Base-by-base conservation (phyloP, 1,140 invertebrate species). In the Procambarus virginalis region DNA sequence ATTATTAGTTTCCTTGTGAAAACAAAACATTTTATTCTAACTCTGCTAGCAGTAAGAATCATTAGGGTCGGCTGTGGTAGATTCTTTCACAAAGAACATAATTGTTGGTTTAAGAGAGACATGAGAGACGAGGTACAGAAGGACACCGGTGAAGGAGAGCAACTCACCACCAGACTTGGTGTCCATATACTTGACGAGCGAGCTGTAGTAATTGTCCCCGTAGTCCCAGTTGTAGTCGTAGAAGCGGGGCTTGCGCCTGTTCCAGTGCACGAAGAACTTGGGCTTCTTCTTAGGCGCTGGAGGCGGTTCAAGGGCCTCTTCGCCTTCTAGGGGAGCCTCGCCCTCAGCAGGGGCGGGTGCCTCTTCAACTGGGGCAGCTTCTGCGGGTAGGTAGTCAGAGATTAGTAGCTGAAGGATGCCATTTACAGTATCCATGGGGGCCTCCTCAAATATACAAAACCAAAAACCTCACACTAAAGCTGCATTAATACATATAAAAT, bases 221-320 rank as follows among this genome's bases (percentile, higher is more conserved):
- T 92, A 92, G 89, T 92, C 91, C 82, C 89, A 92, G 91, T 92
- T 92, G 91, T 92, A 92, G 89, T 92, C 91, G 86, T 92, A 92
- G 89, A 92, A 92, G 49, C 85, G 89, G 49, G 91, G 73, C 86
- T 92, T 92, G 75, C 89, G 85, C 78, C 91, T 81, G 85, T 91
- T 89, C 91, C 91, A 92, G 91, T 92, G 91, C 4, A 92, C 88
- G 85, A 92, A 92, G 89, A 92, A 92, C 84, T 92, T 91, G 75
- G 91, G 91, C 77, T 91, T 92, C 84, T 90, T 90, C 85, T 92
- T 92, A n/a, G 91, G 91, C 20, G 89, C 85, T 58, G 91, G 91
- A 51, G 91, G 91, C 22, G 78, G 79, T 60, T 92, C 91, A 17
- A 80, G 46, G 78, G 76, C 86, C 58, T 91, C 91, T n/a, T 86